These are phyloP conservation scores for Puma concolor DNA, from an alignment of 2,113 vertebrate species.

Conservation along the genomic window DNA sequence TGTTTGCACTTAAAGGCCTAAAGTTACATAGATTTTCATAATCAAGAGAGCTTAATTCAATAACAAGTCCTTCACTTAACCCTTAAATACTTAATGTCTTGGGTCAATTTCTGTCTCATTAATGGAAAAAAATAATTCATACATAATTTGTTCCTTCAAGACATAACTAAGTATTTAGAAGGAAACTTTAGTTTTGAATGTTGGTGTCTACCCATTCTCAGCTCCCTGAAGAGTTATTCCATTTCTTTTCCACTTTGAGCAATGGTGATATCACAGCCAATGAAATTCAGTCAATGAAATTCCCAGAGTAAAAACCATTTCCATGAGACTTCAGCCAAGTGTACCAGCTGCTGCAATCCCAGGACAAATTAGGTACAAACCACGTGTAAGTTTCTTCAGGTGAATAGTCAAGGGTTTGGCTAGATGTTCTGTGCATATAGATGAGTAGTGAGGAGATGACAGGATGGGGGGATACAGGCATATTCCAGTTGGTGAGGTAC, in stretches of 20 bases:
- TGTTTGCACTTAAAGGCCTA: slow-evolving; percentile 77
- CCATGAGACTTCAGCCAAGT: neutral
- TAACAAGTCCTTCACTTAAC: slow-evolving; percentile 77
- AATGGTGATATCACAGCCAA: neutral
- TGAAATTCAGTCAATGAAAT: neutral
- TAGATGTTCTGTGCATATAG: neutral
- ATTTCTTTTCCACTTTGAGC: neutral
- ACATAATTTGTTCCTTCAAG: neutral
- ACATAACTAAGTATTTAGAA: neutral
- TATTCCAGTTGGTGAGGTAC: neutral
- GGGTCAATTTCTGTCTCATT: neutral
- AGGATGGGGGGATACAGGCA: neutral
- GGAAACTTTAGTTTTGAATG: neutral
- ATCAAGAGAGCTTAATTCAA: slow-evolving; percentile 81
- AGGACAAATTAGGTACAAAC: neutral
- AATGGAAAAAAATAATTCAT: neutral
- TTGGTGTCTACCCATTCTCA: neutral
- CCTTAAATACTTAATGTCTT: slow-evolving; percentile 48
- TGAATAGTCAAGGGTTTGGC: neutral
- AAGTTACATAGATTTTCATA: slow-evolving; percentile 83
- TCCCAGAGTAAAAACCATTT: neutral
- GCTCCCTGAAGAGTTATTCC: neutral
- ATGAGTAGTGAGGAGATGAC: neutral
- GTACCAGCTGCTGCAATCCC: neutral
- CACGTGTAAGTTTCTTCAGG: neutral